A percentile compares a stretch with the other conserved stretches of the same genome.
Evolutionary conservation across 2,113 vertebrate genomes (phyloP).

Genomic region (Stigmatopora argus): DNA sequence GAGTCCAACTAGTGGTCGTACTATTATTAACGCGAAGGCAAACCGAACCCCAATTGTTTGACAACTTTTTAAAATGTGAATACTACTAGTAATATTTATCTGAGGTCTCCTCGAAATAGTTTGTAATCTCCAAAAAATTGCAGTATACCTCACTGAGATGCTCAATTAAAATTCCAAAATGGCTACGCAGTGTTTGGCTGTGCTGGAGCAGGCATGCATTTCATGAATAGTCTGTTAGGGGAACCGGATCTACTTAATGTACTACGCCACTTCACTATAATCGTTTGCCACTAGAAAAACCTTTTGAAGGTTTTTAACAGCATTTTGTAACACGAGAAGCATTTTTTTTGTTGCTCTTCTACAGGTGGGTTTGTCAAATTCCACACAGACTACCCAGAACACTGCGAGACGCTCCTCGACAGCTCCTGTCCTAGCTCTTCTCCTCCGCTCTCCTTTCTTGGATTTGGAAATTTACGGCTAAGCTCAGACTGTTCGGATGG

Average conservation of each 20-base stretch:
- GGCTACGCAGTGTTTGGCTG: conserved; percentile 68
- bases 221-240: conserved; percentile 58
- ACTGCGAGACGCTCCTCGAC: conserved; percentile 80
- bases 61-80: neutral
- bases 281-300: no score
- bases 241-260: conserved; percentile 1
- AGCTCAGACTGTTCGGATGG: conserved; percentile 77
- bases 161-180: conserved; percentile 73
- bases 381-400: conserved; percentile 78
- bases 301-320: neutral
- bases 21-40: neutral
- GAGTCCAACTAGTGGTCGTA: neutral
- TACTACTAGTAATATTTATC: no score
- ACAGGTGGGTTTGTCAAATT: conserved; percentile 85
- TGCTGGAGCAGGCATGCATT: conserved; percentile 52
- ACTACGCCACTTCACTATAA: neutral
- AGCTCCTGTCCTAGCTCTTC: conserved; percentile 69
- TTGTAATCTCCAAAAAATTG: conserved; percentile 21
- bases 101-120: neutral
- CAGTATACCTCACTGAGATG: conserved; percentile 50
- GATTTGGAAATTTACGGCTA: conserved; percentile 78
- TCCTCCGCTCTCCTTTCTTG: conserved; percentile 73
- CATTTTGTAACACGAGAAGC: neutral
- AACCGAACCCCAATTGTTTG: neutral
- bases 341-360: conserved; percentile 17